Percentiles rank a stretch among this genome's conserved stretches.
Conservation (phyloP, 92 coral and sea anemone species). For the Galaxea fascicularis region DNA sequence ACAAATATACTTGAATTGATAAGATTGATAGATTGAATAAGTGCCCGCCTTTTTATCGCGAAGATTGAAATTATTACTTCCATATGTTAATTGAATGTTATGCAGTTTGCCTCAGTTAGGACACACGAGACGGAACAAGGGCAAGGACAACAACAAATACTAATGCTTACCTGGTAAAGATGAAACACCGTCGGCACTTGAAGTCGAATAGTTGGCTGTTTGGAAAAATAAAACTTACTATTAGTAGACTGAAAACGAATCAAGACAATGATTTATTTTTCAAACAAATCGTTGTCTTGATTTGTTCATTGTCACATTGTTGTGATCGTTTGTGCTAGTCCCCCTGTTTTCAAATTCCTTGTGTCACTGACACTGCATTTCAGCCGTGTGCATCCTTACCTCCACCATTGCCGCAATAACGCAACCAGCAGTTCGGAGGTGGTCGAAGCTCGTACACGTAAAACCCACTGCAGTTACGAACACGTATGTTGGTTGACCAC, state of each 20-base stretch:
- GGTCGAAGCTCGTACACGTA: slow-evolving; percentile 56
- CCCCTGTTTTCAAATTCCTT: neutral
- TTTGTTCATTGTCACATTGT: no score
- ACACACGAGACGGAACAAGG: no score
- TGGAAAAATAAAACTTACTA: neutral
- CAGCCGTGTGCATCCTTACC: neutral
- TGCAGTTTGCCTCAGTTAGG: no score
- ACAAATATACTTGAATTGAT: no score
- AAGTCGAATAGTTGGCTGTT: neutral
- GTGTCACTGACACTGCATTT: neutral
- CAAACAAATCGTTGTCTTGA: no score
- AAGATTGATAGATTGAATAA: no score
- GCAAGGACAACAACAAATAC: neutral
- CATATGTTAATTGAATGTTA: no score
- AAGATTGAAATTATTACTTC: no score
- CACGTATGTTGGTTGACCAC: slow-evolving; percentile 34
- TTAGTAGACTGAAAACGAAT: no score
- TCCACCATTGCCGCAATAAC: slow-evolving; percentile 44
- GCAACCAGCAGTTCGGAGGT: neutral
- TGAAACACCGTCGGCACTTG: neutral
- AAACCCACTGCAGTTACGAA: slow-evolving; percentile 69
- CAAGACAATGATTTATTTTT: no score
- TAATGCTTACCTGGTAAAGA: neutral
- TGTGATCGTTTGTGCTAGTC: neutral
- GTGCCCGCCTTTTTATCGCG: no score